phyloP scores from a whole-genome alignment of 2,888 invertebrate species.

The Agrochola litura region DNA sequence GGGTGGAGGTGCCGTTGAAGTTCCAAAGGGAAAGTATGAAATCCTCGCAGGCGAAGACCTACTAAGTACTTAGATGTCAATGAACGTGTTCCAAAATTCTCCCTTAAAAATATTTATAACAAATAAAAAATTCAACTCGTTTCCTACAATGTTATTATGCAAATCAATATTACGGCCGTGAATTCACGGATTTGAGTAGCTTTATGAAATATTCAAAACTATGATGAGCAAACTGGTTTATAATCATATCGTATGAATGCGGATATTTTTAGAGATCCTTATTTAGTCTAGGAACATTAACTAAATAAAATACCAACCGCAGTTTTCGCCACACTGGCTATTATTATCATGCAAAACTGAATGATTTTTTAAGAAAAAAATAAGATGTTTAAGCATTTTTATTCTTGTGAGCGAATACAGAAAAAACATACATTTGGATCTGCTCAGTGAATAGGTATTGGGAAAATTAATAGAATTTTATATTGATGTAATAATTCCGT shows the following conservation, averaged over 20 bases:
- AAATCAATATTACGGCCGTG: conserved; percentile 61
- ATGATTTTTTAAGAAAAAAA: not conserved
- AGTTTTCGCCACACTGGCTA: conserved; percentile 7
- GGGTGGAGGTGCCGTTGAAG: not conserved
- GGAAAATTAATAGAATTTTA: not conserved
- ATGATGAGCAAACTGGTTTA: conserved; percentile 64
- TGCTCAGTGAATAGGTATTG: not conserved
- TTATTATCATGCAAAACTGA: not conserved
- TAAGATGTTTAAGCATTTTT: not conserved
- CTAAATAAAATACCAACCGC: conserved; percentile 28
- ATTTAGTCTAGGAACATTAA: conserved; percentile 10
- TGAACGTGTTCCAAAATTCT: not conserved
- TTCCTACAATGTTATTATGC: conserved; percentile 45
- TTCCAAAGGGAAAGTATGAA: not conserved
- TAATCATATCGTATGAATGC: conserved; percentile 51
- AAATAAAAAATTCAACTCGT: conserved; percentile 16
- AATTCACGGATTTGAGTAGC: conserved; percentile 63
- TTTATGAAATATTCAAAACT: conserved; percentile 48
- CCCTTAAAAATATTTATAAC: not conserved
- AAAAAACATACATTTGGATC: not conserved
- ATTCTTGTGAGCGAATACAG: too few species aligned
- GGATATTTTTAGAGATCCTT: conserved; percentile 50
- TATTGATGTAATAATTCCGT: conserved; percentile 4
- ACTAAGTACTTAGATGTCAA: not conserved
- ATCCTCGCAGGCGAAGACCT: not conserved